A percentile compares a stretch with the other conserved stretches of the same genome.
Evolutionary conservation across 1,140 invertebrate species (phyloP).

Genomic region (Gryon sp.): DNA sequence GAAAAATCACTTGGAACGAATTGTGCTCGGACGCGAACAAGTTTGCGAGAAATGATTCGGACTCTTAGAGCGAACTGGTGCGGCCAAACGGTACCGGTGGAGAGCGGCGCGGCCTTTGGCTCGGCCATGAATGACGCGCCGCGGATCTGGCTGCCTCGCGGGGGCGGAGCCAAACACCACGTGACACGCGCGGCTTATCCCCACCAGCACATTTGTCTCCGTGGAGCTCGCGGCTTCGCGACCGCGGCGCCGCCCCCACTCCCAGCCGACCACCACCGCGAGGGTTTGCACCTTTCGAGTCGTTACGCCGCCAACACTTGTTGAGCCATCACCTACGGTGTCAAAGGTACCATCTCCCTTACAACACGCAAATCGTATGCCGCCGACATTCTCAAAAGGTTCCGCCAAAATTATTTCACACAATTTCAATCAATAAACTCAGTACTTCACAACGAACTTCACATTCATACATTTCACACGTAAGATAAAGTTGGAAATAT

Average conservation of each 20-base stretch:
- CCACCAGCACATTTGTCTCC: slow-evolving; percentile 35
- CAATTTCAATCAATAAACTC: too few species aligned
- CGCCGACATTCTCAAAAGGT: too few species aligned
- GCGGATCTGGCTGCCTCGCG: slow-evolving; percentile 71
- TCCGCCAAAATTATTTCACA: too few species aligned
- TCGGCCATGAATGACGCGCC: slow-evolving; percentile 78
- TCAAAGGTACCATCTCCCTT: background rate
- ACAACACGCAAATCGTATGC: too few species aligned
- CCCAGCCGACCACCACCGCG: slow-evolving; percentile 4
- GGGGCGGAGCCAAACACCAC: slow-evolving; percentile 76
- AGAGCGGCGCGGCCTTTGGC: slow-evolving; percentile 75
- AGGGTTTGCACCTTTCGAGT: slow-evolving; percentile 8
- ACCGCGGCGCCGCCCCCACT: slow-evolving; percentile 46
- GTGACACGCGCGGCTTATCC: slow-evolving; percentile 71
- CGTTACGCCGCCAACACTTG: slow-evolving; percentile 35
- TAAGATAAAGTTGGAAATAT: too few species aligned
- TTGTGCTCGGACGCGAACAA: slow-evolving; percentile 20
- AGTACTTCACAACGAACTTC: too few species aligned
- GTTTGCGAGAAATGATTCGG: slow-evolving; percentile 36
- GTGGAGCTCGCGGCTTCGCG: slow-evolving; percentile 17
- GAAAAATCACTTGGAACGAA: slow-evolving; percentile 4
- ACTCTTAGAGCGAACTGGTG: slow-evolving; percentile 66
- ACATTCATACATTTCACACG: too few species aligned
- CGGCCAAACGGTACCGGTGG: slow-evolving; percentile 68
- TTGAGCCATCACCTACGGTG: slow-evolving; percentile 29